Evolutionary conservation across 2,888 invertebrate species (phyloP).

Genomic region (Parasteatoda lunata): DNA sequence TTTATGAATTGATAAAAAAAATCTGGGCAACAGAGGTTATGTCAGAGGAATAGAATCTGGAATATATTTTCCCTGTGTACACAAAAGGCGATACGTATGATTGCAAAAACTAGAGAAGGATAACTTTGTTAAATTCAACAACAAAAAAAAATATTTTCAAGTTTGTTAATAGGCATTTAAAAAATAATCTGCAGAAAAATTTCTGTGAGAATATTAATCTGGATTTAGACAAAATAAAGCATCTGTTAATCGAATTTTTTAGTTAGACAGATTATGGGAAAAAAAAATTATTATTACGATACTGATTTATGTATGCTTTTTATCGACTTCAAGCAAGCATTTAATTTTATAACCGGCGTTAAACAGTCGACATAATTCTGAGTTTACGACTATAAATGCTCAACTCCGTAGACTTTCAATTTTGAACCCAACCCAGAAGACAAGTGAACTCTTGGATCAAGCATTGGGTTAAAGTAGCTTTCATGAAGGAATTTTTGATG

Average conservation of each 20-base stretch:
- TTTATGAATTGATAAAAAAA: background rate
- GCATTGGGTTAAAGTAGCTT: too few species aligned
- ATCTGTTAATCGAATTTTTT: background rate
- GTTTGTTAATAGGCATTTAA: background rate
- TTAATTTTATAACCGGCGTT: background rate
- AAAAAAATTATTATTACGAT: background rate
- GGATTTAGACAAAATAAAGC: background rate
- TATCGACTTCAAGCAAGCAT: background rate
- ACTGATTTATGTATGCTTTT: background rate
- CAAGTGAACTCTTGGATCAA: too few species aligned
- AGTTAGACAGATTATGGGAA: background rate
- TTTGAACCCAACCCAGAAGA: too few species aligned
- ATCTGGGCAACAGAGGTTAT: background rate
- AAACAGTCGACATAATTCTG: too few species aligned
- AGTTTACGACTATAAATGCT: too few species aligned
- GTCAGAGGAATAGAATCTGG: background rate
- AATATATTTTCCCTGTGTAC: background rate
- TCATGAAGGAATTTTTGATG: too few species aligned
- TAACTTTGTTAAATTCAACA: background rate
- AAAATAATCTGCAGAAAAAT: background rate
- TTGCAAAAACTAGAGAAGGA: background rate
- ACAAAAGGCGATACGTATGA: background rate
- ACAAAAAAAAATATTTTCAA: background rate
- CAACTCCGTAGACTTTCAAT: too few species aligned
- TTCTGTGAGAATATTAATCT: background rate